phyloP scores from a whole-genome alignment of 2,113 vertebrate species.

The Oryzias celebensis region DNA sequence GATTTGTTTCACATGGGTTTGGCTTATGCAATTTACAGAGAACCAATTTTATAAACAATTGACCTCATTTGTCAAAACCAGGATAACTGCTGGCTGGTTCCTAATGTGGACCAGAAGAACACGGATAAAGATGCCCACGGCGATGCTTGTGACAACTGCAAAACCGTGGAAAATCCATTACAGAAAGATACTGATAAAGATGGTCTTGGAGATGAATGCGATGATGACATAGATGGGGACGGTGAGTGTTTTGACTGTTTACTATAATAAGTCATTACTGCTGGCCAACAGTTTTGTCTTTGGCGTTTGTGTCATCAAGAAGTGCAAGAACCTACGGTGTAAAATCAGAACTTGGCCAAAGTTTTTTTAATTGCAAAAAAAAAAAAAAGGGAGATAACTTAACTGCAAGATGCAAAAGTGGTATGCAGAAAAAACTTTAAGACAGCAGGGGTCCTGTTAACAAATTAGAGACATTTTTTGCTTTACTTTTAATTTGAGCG shows the following conservation, averaged over 20 bases:
- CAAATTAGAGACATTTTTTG: too few relatives aligned
- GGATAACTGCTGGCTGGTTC: constrained; percentile 93
- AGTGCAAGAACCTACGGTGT: too few relatives aligned
- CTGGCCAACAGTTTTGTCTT: not conserved
- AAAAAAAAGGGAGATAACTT: too few relatives aligned
- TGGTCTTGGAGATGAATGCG: constrained; percentile 92
- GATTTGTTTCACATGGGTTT: not conserved
- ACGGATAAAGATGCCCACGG: constrained; percentile 90
- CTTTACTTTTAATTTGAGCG: too few relatives aligned
- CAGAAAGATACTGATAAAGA: constrained; percentile 92
- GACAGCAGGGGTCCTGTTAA: too few relatives aligned
- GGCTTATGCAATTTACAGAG: not conserved
- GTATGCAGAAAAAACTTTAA: too few relatives aligned
- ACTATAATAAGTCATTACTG: not conserved
- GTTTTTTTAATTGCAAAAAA: too few relatives aligned
- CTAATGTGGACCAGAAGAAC: constrained; percentile 92
- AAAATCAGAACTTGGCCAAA: too few relatives aligned
- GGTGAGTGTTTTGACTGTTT: constrained; percentile 68
- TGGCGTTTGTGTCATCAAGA: too few relatives aligned
- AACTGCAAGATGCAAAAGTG: too few relatives aligned
- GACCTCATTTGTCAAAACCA: constrained; percentile 52
- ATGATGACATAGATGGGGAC: constrained; percentile 97
- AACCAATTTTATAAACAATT: not conserved
- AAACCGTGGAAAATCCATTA: constrained; percentile 83
- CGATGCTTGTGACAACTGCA: constrained; percentile 96